phyloP scores from a whole-genome alignment of 1,140 invertebrate species.

The Musca vetustissima region DNA sequence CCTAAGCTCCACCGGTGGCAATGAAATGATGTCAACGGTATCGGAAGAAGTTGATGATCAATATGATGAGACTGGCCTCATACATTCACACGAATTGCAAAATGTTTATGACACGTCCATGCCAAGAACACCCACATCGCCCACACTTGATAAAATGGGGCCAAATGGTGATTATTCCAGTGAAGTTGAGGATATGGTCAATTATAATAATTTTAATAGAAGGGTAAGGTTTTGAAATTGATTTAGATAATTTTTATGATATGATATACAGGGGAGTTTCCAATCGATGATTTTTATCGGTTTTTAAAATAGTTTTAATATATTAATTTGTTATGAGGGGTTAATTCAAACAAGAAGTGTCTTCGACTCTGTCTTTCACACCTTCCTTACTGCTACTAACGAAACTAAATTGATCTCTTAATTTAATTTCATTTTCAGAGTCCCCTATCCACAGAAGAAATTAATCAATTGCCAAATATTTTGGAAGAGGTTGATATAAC shows the following conservation, averaged over 20 bases:
- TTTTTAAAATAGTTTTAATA: no score
- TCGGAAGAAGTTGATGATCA: constrained; percentile 43
- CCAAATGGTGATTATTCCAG: constrained; percentile 9
- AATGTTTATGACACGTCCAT: constrained; percentile 29
- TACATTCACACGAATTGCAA: constrained; percentile 43
- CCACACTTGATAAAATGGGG: not conserved
- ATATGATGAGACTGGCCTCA: constrained; percentile 26
- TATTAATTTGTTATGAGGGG: no score
- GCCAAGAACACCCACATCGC: not conserved
- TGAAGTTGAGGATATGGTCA: constrained; percentile 15
- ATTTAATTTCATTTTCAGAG: not conserved
- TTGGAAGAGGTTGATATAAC: constrained; percentile 81
- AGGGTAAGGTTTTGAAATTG: constrained; percentile 12
- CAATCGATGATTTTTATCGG: no score
- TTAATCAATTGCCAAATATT: constrained; percentile 54
- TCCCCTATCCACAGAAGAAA: constrained; percentile 3
- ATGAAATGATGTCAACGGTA: constrained; percentile 44
- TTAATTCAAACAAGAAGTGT: no score
- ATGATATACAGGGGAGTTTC: no score
- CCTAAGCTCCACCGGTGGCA: not conserved
- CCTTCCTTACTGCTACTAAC: no score
- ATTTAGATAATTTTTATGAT: not conserved
- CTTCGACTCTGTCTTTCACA: no score
- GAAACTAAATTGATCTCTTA: no score
- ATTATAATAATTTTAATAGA: constrained; percentile 8